Evolutionary conservation across 2,113 vertebrate species (phyloP), one percentile per base, ranked within the genome.

Genomic region (Syngnathus floridae): DNA sequence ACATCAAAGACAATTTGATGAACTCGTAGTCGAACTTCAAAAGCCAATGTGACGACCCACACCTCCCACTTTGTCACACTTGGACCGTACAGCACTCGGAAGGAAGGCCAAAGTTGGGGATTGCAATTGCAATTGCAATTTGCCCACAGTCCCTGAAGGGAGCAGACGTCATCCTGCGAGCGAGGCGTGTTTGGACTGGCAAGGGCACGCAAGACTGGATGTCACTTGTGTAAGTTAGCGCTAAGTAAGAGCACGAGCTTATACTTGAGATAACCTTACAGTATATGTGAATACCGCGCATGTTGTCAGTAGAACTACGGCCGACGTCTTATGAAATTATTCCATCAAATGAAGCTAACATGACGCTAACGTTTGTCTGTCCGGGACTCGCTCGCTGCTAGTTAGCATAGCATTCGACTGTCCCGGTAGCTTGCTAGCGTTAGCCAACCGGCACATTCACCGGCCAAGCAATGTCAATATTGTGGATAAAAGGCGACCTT

Each of bases 191-290:
- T 43, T 40, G 22, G 69, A 65, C 13, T 19, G 43, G 59, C 90
- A 91, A 91, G 90, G 90, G 71, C 90, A 90, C 73, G 37, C 55
- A 35, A 56, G 59, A 57, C 57, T 59, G 63, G 70, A 72, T 86
- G 88, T 90, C 90, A 86, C 86, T 88, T 70, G 83, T 80, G 64
- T 72, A 73, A 85, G 70, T 82, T 74, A 68, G 54, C 61, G 14
- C 11, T 36, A 57, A 12, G 43, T 48, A 43, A 5, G 19, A 5
- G 17, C 1, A 1, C 1, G 38, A 19, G 5, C 17, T 38, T 52
- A 26, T 54, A 62, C 11, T 16, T 7, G 5, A 0, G 21, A 4
- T 36, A 17, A 6, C 13, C 16, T 31, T 31, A 31, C 26, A 31
- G 1, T 22, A 0, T 2, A 4, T 1, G 40, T 17, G 22, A 57